Base-by-base conservation (phyloP, 2,888 invertebrate species). In the Drosophila cracens region DNA sequence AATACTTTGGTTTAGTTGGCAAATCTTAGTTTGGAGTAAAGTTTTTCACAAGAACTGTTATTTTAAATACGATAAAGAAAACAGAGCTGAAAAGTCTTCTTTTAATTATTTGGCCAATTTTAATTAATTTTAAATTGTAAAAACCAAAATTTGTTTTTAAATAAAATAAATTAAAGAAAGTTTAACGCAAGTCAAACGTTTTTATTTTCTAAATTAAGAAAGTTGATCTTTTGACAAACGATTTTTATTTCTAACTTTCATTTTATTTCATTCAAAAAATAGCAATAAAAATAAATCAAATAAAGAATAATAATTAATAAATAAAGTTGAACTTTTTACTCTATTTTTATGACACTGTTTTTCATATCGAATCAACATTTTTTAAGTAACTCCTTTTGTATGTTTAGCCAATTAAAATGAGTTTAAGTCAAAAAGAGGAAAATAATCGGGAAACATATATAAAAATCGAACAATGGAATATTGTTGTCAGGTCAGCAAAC, bases 401-500 rank as follows among this genome's bases (percentile, higher is more conserved):
- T 1, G 4, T 11, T n/a, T 56, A 6, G 27, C n/a, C 36, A 38
- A n/a, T n/a, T 27, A 36, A 54, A 25, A 38, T 27, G 25, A 25
- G 16, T 53, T 25, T 25, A 3, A 27, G 18, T 18, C 34, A 4
- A 18, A 54, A 54, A 16, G 13, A 18, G 1, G 2, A 18, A 34
- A 34, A 34, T n/a, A 16, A n/a, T 8, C 27, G 6, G 0, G 31
- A 18, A 16, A 11, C 10, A 31, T 46, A 16, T 46, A 46, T 25
- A 4, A 46, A 46, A 16, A 46, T 46, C 8, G 0, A 31, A 61
- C 57, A 61, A 61, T 40, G 40, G 40, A 33, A 57, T 25, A 31
- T 21, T 31, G 13, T 34, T 58, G 43, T 7, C 58, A n/a, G 58
- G 43, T 11, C 7, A 16, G 34, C 27, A 34, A 33, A 40, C 13